Conservation (phyloP, 2,888 invertebrate species). For the Xestobium rufovillosum region DNA sequence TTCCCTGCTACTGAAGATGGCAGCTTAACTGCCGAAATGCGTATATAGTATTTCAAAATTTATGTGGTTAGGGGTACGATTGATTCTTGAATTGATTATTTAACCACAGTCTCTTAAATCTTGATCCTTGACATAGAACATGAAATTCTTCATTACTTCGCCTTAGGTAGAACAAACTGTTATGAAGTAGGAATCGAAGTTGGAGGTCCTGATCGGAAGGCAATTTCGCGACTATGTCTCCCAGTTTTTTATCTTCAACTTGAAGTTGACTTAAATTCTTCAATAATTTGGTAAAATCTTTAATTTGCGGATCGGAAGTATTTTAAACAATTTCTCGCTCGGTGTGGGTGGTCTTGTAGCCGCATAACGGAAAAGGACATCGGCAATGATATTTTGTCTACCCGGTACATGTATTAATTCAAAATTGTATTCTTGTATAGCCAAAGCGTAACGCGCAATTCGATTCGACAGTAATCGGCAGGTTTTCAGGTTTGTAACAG, state of each 20-base stretch:
- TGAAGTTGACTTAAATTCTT: too few species aligned
- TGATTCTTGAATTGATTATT: too few species aligned
- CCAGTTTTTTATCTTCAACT: too few species aligned
- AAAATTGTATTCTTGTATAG: constrained; percentile 26
- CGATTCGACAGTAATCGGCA: constrained; percentile 25
- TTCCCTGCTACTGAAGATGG: too few species aligned
- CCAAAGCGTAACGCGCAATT: constrained; percentile 25
- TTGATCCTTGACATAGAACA: too few species aligned
- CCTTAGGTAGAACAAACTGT: constrained; percentile 5
- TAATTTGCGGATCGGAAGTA: constrained; percentile 2
- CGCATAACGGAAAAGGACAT: constrained; percentile 26
- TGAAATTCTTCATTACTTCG: not conserved
- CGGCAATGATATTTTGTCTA: constrained; percentile 24
- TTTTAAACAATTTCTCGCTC: constrained; percentile 6
- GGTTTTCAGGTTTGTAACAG: constrained; percentile 24
- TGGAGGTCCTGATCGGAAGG: too few species aligned
- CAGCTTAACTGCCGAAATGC: too few species aligned
- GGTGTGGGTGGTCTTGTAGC: constrained; percentile 14
- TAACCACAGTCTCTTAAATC: too few species aligned
- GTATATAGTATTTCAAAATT: too few species aligned
- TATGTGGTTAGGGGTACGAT: too few species aligned
- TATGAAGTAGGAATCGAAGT: too few species aligned
- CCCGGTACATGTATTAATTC: constrained; percentile 23
- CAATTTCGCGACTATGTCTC: too few species aligned
- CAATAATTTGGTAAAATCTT: constrained; percentile 1